phyloP scores from a whole-genome alignment of 1,140 invertebrate species.

The Leptinotarsa lineolata region DNA sequence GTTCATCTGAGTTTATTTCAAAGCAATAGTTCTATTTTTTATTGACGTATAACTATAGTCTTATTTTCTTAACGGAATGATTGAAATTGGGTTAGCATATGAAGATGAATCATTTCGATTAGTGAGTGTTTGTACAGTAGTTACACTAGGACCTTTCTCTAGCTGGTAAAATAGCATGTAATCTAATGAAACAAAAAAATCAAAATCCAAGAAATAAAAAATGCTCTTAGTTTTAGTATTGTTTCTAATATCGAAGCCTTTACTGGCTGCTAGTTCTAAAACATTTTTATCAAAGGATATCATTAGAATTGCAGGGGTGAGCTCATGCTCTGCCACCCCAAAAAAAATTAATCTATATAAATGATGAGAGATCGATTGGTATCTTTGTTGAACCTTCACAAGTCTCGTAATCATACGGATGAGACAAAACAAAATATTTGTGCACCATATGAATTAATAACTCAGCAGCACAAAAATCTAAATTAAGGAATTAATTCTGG shows the following conservation, averaged over 20 bases:
- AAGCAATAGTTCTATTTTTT: neutral
- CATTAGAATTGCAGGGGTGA: neutral
- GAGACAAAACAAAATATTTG: neutral
- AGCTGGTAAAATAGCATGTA: neutral
- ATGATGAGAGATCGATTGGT: neutral
- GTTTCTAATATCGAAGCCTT: conserved; percentile 14
- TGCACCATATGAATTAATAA: neutral
- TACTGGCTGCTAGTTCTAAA: conserved; percentile 4
- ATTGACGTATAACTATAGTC: neutral
- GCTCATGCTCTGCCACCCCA: neutral
- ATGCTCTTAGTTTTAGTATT: conserved; percentile 19
- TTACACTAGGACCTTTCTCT: neutral
- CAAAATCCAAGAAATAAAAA: neutral
- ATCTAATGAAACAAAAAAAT: conserved; percentile 1
- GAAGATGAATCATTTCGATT: conserved; percentile 1
- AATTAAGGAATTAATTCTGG: neutral
- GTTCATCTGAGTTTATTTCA: too few species aligned
- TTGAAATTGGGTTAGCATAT: neutral
- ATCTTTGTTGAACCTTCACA: neutral
- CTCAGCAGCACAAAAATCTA: neutral
- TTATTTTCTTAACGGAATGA: neutral
- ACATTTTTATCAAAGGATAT: conserved; percentile 3
- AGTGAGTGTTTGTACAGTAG: conserved; percentile 10
- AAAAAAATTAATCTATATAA: neutral
- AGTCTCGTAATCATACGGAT: neutral